These are phyloP conservation scores for Porites evermanni DNA, from an alignment of 92 coral and sea anemone genomes.

Conservation along the genomic window DNA sequence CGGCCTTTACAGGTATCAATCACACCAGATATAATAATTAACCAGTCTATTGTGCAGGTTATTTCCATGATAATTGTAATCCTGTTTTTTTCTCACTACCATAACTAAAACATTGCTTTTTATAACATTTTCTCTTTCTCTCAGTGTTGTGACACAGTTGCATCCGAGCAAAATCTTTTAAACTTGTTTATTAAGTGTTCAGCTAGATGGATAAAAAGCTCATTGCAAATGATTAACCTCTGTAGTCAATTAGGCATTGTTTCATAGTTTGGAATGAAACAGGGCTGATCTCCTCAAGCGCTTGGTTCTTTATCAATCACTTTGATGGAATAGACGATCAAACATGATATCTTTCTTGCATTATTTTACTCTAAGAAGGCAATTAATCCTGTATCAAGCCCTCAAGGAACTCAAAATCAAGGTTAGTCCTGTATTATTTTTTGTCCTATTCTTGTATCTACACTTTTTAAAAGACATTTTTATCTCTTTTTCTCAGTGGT, in stretches of 20 bases:
- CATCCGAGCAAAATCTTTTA: neutral
- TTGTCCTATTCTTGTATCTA: neutral
- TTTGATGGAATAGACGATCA: slow-evolving; percentile 36
- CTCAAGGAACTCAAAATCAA: slow-evolving; percentile 8
- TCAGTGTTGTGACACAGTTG: neutral
- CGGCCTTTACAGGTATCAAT: slow-evolving; percentile 24
- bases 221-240: neutral
- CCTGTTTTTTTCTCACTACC: neutral
- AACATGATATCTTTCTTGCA: slow-evolving; percentile 38
- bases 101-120: neutral
- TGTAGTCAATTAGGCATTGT: neutral
- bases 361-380: slow-evolving; percentile 51
- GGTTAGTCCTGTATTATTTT: slow-evolving; percentile 18
- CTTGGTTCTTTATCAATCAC: neutral
- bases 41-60: neutral
- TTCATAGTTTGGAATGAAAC: neutral
- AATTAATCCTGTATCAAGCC: slow-evolving; percentile 30
- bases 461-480: neutral
- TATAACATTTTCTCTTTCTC: neutral
- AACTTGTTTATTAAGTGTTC: too few relatives aligned
- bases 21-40: too few relatives aligned
- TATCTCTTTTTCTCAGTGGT: neutral
- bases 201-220: neutral
- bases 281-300: neutral
- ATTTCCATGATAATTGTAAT: neutral